These are phyloP conservation scores for Strigamia maritima DNA, from an alignment of 2,888 invertebrate species.

Conservation along the genomic window DNA sequence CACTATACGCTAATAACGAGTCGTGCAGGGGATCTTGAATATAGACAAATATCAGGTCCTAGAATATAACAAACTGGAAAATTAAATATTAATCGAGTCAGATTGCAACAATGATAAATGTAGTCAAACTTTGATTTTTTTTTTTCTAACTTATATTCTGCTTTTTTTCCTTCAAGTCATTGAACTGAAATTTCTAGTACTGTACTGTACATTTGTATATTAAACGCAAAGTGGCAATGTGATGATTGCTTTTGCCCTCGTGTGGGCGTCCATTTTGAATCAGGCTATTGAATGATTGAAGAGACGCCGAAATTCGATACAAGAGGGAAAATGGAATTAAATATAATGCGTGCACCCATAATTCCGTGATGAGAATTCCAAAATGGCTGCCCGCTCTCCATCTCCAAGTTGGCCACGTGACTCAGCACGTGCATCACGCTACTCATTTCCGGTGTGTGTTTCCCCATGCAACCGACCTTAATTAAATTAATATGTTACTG, in stretches of 20 bases:
- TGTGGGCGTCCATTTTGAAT: constrained; percentile 24
- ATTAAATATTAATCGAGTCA: neutral
- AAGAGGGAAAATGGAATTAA: constrained; percentile 12
- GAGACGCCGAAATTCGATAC: constrained; percentile 9
- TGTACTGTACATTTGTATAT: neutral
- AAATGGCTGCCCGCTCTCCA: neutral
- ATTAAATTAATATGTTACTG: constrained; percentile 1
- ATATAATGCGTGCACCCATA: constrained; percentile 22
- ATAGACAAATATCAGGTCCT: neutral
- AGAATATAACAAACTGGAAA: neutral
- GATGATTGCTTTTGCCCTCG: neutral
- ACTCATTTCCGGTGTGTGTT: constrained; percentile 19
- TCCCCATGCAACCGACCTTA: neutral
- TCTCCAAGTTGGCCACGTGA: neutral
- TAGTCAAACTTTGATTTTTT: too few species aligned
- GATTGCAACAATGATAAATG: too few species aligned
- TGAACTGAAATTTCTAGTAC: neutral
- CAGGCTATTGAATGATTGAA: constrained; percentile 21
- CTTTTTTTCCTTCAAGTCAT: neutral
- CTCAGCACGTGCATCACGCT: constrained; percentile 22
- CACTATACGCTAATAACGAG: too few species aligned
- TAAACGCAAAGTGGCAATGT: neutral
- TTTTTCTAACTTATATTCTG: too few species aligned
- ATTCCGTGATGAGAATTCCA: constrained; percentile 17
- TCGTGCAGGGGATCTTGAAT: neutral